Base-by-base conservation (phyloP, 37 sponge, comb jelly and placozoan genomes). In the Bolinopsis microptera region DNA sequence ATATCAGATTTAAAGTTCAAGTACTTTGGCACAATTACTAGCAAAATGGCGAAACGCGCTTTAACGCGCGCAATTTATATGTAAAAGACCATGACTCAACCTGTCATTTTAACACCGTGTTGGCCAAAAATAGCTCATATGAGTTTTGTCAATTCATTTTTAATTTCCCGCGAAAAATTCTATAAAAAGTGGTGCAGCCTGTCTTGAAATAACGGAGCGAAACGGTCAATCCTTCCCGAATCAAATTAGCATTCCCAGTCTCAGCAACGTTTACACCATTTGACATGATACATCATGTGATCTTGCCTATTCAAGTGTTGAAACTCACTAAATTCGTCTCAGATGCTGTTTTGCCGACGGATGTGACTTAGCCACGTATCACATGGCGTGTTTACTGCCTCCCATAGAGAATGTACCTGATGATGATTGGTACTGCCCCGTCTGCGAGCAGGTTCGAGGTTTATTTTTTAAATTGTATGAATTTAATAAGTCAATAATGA, bases 301-400 rank as follows among this genome's bases (percentile, higher is more conserved):
- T 5, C 61, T n/a, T 18, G 61, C 13, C 5, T 48, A 18, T 48
- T 48, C 13, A 18, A 48, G 5, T 9, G 21, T 24, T 26, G 21
- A 70, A 22, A 70, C 74, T 70, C 2, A 26, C 30, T 28, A 24
- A 5, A 22, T n/a, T 3, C 5, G 26, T 70, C 21, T 41, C 90
- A 86, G 90, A 86, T 86, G 90, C 39, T 86, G 26, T 86, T 86
- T 86, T 86, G 90, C 39, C n/a, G 90, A 86, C 39, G 90, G 90
- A 21, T 86, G 90, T 86, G 90, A 86, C 24, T 38, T 86, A 26
- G 90, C 90, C 39, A 86, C 90, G 27, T 86, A 86, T 39, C 90
- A 86, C 28, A 86, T 86, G 90, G 41, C 90, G 26, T 86, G 90
- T 26, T 38, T 86, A 3, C 67, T 36, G 48, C 90, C 90, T 39